Conservation (phyloP, 2,797 vertebrate genomes). For the Pterois miles region DNA sequence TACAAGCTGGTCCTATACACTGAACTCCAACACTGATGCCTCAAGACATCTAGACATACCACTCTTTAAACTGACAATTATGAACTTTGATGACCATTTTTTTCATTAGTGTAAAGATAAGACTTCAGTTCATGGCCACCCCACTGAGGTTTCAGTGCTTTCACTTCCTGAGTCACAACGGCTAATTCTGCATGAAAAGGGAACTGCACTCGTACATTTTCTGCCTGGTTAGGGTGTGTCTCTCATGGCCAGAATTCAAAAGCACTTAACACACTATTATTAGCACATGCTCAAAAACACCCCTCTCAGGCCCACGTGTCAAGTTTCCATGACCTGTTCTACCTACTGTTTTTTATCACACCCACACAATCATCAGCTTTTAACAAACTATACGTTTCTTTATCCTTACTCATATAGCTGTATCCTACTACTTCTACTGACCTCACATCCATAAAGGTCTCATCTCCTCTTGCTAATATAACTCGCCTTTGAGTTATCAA, state of each 20-base stretch:
- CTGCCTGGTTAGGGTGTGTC: constrained; percentile 80
- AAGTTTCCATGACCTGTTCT: constrained; percentile 61
- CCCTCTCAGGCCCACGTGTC: constrained; percentile 32
- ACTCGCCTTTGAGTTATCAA: background rate
- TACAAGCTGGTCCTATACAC: background rate
- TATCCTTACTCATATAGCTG: background rate
- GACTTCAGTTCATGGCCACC: constrained; percentile 18
- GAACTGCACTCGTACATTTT: constrained; percentile 70
- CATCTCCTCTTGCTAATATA: background rate
- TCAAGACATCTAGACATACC: background rate
- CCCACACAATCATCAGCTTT: background rate
- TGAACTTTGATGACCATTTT: constrained; percentile 3
- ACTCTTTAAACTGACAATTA: constrained; percentile 7
- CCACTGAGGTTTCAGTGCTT: constrained; percentile 25
- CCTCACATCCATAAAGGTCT: background rate
- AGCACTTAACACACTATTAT: constrained; percentile 80
- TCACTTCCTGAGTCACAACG: constrained; percentile 67
- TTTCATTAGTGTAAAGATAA: constrained; percentile 10
- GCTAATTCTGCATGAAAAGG: constrained; percentile 65
- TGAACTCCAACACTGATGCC: constrained; percentile 4
- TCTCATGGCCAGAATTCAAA: constrained; percentile 63
- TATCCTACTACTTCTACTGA: background rate
- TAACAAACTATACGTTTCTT: background rate
- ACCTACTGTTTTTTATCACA: background rate
- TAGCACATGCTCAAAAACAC: constrained; percentile 70